These are phyloP conservation scores for Cactoblastis cactorum DNA, from an alignment of 2,888 invertebrate genomes.

Conservation along the genomic window DNA sequence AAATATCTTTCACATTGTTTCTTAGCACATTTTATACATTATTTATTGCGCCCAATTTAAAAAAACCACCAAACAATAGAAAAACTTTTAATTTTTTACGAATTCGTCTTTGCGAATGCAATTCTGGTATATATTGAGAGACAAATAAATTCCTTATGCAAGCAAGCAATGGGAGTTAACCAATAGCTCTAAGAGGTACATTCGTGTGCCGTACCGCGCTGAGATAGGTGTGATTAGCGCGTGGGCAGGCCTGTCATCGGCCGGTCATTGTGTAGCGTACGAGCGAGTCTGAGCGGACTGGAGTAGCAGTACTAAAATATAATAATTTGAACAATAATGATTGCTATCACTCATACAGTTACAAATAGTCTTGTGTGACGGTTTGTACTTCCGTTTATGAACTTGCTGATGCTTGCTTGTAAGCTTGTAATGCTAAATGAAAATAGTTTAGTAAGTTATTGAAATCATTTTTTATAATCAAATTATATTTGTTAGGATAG, in stretches of 20 bases:
- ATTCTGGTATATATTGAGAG: no score
- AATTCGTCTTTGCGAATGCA: no score
- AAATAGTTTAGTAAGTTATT: no score
- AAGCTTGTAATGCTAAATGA: no score
- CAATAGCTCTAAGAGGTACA: neutral
- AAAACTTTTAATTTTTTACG: no score
- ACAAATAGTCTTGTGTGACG: neutral
- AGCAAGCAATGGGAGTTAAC: neutral
- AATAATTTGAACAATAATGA: slow-evolving; percentile 24
- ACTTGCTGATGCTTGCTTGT: neutral
- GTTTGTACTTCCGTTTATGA: neutral
- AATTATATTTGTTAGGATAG: no score
- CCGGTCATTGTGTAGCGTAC: slow-evolving; percentile 57
- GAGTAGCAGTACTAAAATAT: slow-evolving; percentile 32
- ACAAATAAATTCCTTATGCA: no score
- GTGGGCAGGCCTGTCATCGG: slow-evolving; percentile 74
- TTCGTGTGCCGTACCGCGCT: slow-evolving; percentile 12
- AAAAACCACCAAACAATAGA: no score
- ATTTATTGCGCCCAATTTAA: no score
- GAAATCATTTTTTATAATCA: no score
- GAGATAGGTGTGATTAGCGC: slow-evolving; percentile 74
- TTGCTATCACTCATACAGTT: neutral
- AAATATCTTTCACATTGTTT: no score
- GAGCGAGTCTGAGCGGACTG: slow-evolving; percentile 38
- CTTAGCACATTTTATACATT: no score